Evolutionary conservation across 2,113 vertebrate species (phyloP).

Genomic region (Grammomys surdaster): DNA sequence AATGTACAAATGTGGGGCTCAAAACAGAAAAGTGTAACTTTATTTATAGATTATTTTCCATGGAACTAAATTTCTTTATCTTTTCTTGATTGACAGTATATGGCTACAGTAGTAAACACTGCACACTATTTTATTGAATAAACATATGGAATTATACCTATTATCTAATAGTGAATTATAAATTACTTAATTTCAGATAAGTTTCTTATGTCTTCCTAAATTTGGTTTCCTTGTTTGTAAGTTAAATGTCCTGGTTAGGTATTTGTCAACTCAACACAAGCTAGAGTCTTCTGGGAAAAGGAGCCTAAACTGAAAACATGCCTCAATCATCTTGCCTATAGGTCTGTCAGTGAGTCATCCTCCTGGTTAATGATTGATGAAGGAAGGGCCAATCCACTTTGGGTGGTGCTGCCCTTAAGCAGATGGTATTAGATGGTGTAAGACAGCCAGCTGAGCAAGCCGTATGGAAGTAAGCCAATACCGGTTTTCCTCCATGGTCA

Average conservation of each 20-base stretch:
- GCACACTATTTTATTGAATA: background rate
- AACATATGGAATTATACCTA: background rate
- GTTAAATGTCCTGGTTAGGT: background rate
- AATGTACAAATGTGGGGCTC: background rate
- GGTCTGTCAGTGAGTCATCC: background rate
- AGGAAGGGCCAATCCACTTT: background rate
- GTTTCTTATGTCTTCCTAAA: background rate
- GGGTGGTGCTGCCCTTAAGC: background rate
- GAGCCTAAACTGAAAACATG: background rate
- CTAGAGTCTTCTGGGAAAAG: background rate
- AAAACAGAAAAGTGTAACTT: background rate
- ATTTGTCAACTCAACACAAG: background rate
- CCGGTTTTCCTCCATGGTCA: background rate
- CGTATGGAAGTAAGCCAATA: background rate
- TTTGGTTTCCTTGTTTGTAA: background rate
- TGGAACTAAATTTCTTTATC: constrained; percentile 2
- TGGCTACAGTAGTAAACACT: background rate
- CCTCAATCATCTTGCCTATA: background rate
- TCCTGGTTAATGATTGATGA: background rate
- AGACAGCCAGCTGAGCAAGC: background rate
- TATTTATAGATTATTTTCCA: background rate
- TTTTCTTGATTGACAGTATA: background rate
- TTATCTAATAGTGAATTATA: background rate
- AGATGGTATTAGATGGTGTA: background rate
- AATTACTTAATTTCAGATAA: background rate